Conservation (phyloP, 64 coral and sea anemone species). For the Acropora tenuis region DNA sequence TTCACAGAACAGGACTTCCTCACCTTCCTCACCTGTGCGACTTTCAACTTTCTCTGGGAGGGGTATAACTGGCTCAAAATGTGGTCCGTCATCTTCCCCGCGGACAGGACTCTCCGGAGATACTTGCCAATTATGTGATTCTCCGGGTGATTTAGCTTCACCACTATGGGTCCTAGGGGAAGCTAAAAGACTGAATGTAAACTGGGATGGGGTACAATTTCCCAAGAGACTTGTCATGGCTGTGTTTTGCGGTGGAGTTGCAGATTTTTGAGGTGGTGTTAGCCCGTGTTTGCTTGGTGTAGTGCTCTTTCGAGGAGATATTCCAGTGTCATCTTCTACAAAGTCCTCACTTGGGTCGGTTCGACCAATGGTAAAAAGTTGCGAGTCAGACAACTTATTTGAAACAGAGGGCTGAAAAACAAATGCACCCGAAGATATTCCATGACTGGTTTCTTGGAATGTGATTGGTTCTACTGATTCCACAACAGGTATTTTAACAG, state of each 20-base stretch:
- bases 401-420: neutral
- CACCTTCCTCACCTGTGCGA: constrained; percentile 84
- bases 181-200: constrained; percentile 52
- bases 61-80: constrained; percentile 93
- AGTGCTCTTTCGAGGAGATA: constrained; percentile 68
- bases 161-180: neutral
- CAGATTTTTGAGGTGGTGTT: neutral
- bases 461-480: neutral
- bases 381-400: neutral
- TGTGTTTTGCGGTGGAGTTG: neutral
- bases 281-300: constrained; percentile 27
- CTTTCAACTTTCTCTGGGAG: constrained; percentile 77
- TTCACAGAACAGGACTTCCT: constrained; percentile 71
- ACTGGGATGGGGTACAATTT: constrained; percentile 15
- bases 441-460: constrained; percentile 6
- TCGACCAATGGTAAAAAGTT: constrained; percentile 80
- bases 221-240: constrained; percentile 26
- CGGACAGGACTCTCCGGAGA: constrained; percentile 35
- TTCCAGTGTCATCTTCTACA: constrained; percentile 41
- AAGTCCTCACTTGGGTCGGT: constrained; percentile 56
- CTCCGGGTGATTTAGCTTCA: constrained; percentile 17
- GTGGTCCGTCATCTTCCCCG: constrained; percentile 71
- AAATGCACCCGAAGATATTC: neutral
- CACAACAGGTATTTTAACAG: neutral
- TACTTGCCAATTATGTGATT: constrained; percentile 2